Evolutionary conservation across 2,888 invertebrate genomes (phyloP).

Genomic region (Stratiomys singularior): DNA sequence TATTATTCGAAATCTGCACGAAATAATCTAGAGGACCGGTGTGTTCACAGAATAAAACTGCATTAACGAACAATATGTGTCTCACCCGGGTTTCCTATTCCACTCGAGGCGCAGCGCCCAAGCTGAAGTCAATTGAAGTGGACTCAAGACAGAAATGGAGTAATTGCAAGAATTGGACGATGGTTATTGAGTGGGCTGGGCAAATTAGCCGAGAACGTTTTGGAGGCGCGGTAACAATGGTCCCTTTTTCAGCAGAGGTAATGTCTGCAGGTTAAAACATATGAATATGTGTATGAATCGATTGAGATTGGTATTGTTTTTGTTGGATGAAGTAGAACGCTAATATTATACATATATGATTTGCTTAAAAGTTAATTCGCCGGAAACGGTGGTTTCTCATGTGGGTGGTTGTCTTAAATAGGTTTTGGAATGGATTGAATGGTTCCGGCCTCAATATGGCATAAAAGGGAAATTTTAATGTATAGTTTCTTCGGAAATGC

Average conservation of each 20-base stretch:
- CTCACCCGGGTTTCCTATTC: neutral
- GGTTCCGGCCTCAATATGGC: neutral
- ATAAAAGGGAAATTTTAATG: neutral
- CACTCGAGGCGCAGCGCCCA: neutral
- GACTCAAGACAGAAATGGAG: slow-evolving; percentile 25
- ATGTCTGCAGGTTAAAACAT: neutral
- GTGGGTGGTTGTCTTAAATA: neutral
- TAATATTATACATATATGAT: slow-evolving; percentile 1
- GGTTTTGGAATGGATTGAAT: neutral
- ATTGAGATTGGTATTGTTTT: slow-evolving; percentile 22
- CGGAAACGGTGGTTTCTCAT: slow-evolving; percentile 8
- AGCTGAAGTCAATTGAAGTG: neutral
- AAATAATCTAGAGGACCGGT: neutral
- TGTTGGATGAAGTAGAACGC: slow-evolving; percentile 34
- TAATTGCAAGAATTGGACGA: slow-evolving; percentile 40
- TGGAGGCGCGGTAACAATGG: neutral
- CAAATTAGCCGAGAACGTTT: neutral
- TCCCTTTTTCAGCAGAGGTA: neutral
- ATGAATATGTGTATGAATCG: slow-evolving; percentile 6
- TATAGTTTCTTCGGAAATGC: neutral
- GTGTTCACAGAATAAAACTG: neutral
- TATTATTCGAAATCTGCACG: slow-evolving; percentile 21
- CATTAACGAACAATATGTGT: neutral
- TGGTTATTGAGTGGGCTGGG: slow-evolving; percentile 24
- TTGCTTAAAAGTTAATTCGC: neutral